Base-by-base conservation (phyloP, 1,140 invertebrate species). In the Hestina assimilis region DNA sequence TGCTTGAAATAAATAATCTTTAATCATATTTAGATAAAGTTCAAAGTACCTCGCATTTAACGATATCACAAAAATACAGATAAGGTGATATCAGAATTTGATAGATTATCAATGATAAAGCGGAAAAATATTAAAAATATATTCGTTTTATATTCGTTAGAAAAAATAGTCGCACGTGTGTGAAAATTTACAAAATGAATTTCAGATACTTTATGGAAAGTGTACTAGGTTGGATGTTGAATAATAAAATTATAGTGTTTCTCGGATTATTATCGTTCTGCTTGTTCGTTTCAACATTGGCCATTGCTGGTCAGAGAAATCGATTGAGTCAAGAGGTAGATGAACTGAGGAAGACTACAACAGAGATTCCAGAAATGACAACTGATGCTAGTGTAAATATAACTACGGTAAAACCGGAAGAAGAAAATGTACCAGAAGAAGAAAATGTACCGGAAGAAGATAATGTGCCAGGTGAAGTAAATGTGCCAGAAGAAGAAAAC, bases 221-320 rank as follows among this genome's bases (percentile, higher is more conserved):
- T 24, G 68, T 62, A 1, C 20, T 78, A 8, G 71, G 47, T 6
- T 87, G 83, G 83, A 76, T 79, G 66, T 31, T 83, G 23, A 75
- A 87, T 21, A 87, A 87, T 43, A 87, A 87, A 67, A 52, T 79
- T 0, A 87, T 87, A 29, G 84, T 87, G 4, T 67, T 87, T 4
- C 66, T 87, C 1, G 65, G 69, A 51, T 41, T 85, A 14, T 43
- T 87, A 3, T 83, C 73, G 1, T 87, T 87, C 33, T 75, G 71
- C 33, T 52, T 85, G 3, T 83, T 87, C 12, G 72, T 87, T 1
- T 87, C 84, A 8, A 82, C 78, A 0, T 58, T 78, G 26, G 75
- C 68, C 1, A 15, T 87, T 7, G 69, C 80, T 9, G 72, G 68
- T 43, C 80, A 87, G 48, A 81, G 64, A 24, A 83, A 81, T 14